phyloP scores from a whole-genome alignment of 2,888 invertebrate genomes.

The Parthenolecanium corni region DNA sequence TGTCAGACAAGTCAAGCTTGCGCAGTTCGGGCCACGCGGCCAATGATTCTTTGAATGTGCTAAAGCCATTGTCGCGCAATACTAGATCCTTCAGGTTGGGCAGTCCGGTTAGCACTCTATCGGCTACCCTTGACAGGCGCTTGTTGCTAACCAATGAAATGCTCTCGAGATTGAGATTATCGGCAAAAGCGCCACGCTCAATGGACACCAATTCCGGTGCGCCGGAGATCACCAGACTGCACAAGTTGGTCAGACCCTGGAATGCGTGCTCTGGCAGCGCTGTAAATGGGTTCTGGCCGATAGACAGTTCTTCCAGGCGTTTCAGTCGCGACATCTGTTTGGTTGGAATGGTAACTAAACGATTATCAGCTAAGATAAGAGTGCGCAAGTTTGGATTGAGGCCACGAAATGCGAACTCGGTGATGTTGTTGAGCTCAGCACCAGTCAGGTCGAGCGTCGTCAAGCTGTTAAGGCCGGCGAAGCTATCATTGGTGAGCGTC shows the following conservation, averaged over 20 bases:
- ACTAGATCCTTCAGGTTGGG: constrained; percentile 66
- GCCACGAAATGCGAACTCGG: constrained; percentile 62
- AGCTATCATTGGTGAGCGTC: constrained; percentile 61
- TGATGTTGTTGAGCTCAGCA: constrained; percentile 67
- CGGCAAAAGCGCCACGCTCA: constrained; percentile 64
- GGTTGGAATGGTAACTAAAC: constrained; percentile 61
- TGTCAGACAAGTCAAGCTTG: constrained; percentile 65
- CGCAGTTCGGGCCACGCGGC: constrained; percentile 67
- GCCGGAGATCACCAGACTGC: constrained; percentile 64
- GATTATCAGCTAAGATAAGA: constrained; percentile 69
- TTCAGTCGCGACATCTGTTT: constrained; percentile 56
- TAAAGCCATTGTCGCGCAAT: constrained; percentile 65
- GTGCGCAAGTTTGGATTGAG: constrained; percentile 56
- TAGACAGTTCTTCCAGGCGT: constrained; percentile 64
- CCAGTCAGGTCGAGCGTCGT: constrained; percentile 67
- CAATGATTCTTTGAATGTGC: constrained; percentile 62
- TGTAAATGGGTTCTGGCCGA: constrained; percentile 72
- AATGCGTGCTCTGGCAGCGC: constrained; percentile 61
- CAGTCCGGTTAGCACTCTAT: constrained; percentile 62
- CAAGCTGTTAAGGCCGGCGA: constrained; percentile 61
- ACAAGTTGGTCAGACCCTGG: constrained; percentile 59
- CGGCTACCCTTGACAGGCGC: constrained; percentile 57
- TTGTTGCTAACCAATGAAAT: constrained; percentile 66
- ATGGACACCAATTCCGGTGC: constrained; percentile 59
- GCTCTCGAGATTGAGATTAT: constrained; percentile 69